Conservation (phyloP, 1,140 invertebrate genomes). For the Nebria ingens region DNA sequence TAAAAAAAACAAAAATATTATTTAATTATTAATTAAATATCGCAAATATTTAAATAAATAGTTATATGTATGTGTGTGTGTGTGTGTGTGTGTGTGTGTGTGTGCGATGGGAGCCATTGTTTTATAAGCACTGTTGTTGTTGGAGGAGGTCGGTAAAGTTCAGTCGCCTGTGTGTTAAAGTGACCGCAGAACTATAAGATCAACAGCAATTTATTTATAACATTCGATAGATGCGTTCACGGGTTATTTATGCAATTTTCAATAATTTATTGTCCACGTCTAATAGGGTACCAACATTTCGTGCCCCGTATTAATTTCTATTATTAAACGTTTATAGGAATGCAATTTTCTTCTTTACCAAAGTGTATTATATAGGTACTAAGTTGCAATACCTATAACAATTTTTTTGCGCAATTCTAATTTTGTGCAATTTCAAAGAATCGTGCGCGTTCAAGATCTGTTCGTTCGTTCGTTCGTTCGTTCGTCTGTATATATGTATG, state of each 20-base stretch:
- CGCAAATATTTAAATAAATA: not conserved
- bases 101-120: too few species aligned
- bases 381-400: not conserved
- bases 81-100: too few species aligned
- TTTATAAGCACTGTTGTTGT: not conserved
- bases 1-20: too few species aligned
- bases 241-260: conserved; percentile 3
- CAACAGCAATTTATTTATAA: conserved; percentile 5
- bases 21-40: too few species aligned
- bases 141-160: not conserved
- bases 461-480: too few species aligned
- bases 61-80: not conserved
- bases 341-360: conserved; percentile 5
- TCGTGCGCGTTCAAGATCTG: too few species aligned
- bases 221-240: conserved; percentile 5
- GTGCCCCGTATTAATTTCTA: conserved; percentile 2
- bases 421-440: conserved; percentile 4
- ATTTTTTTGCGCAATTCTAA: conserved; percentile 1
- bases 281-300: not conserved
- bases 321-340: conserved; percentile 2
- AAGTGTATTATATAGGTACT: conserved; percentile 1
- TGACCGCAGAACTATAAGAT: not conserved
- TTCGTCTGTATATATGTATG: too few species aligned
- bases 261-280: conserved; percentile 1
- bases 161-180: not conserved